phyloP scores from a whole-genome alignment of 2,113 vertebrate genomes.

The Chloroceryle aenea region DNA sequence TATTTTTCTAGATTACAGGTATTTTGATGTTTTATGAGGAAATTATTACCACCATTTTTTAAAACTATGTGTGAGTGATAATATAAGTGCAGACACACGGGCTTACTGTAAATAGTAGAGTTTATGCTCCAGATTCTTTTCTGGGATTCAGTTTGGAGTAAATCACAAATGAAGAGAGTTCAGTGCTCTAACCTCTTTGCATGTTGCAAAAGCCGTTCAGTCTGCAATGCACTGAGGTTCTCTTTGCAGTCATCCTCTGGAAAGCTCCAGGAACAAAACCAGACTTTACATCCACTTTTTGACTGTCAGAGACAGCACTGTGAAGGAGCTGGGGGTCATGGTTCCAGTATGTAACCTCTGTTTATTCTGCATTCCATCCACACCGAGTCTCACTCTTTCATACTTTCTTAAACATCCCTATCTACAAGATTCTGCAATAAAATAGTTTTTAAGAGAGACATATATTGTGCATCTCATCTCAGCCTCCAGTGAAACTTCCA shows the following conservation, averaged over 20 bases:
- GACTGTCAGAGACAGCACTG: neutral
- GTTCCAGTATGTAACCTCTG: neutral
- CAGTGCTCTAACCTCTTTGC: neutral
- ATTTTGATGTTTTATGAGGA: slow-evolving; percentile 26
- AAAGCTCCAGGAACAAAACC: neutral
- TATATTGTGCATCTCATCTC: neutral
- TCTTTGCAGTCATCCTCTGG: neutral
- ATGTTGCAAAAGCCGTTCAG: neutral
- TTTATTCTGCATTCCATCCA: neutral
- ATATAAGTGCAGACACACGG: neutral
- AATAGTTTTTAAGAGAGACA: neutral
- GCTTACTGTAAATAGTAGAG: neutral
- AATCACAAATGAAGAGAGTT: neutral
- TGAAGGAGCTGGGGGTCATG: neutral
- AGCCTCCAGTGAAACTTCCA: slow-evolving; percentile 12
- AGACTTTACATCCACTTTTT: neutral
- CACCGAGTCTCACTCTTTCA: neutral
- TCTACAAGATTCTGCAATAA: neutral
- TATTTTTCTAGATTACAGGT: slow-evolving; percentile 37
- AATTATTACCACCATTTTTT: neutral
- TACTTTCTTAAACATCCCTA: neutral
- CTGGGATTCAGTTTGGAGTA: neutral
- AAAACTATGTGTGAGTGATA: neutral
- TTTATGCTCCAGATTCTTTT: neutral
- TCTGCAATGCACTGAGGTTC: neutral